Conservation (phyloP, 2,888 invertebrate species). For the Mystacides longicornis region DNA sequence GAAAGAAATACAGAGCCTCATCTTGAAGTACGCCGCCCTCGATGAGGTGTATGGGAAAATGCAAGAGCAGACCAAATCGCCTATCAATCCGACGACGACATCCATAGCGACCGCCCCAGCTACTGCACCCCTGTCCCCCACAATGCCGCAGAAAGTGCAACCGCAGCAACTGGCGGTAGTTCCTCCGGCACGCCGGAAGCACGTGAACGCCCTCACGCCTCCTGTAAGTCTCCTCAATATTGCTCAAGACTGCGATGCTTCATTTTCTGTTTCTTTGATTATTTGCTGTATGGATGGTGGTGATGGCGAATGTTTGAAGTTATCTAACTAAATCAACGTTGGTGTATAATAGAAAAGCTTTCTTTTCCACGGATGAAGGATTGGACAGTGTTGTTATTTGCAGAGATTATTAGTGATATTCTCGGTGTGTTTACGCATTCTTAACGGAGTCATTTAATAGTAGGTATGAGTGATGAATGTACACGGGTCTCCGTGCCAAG, state of each 20-base stretch:
- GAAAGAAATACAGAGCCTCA: constrained; percentile 75
- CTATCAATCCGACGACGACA: constrained; percentile 22
- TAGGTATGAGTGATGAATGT: neutral
- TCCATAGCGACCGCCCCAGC: constrained; percentile 37
- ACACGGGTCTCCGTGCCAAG: neutral
- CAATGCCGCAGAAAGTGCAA: constrained; percentile 28
- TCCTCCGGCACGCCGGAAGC: constrained; percentile 35
- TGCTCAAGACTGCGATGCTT: neutral
- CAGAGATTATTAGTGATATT: no score
- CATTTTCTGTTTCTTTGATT: neutral
- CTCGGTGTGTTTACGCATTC: no score
- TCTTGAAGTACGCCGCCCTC: constrained; percentile 74
- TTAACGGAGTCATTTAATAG: no score
- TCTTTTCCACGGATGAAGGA: no score
- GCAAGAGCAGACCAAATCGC: constrained; percentile 32
- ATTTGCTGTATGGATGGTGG: neutral
- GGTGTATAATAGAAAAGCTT: no score
- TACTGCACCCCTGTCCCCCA: constrained; percentile 28
- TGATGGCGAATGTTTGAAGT: no score
- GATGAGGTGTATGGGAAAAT: constrained; percentile 61
- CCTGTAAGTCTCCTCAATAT: constrained; percentile 39
- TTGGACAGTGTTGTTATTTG: no score
- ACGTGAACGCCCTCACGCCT: constrained; percentile 50
- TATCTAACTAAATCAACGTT: no score
- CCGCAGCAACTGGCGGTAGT: constrained; percentile 32